A percentile compares a stretch with the other conserved stretches of the same genome.
Evolutionary conservation across 2,113 vertebrate genomes (phyloP).

Genomic region (Triplophysa siluroides): DNA sequence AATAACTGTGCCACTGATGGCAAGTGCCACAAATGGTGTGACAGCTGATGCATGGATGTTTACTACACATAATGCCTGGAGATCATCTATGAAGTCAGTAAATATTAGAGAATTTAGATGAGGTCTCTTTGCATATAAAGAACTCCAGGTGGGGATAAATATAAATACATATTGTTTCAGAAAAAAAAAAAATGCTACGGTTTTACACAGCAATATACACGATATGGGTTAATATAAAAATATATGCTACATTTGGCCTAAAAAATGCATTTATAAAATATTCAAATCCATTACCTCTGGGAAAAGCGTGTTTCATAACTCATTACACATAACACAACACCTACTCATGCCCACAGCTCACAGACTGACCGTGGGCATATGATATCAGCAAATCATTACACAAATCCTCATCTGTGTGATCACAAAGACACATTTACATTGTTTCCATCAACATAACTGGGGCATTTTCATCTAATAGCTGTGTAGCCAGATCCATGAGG

Average conservation of each 20-base stretch:
- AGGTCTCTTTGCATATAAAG: not conserved
- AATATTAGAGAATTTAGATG: not conserved
- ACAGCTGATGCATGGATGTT: constrained; percentile 28
- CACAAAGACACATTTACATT: constrained; percentile 70
- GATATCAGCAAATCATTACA: constrained; percentile 67
- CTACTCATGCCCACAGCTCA: constrained; percentile 67
- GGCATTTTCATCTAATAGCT: not conserved
- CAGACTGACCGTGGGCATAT: constrained; percentile 66
- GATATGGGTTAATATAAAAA: not conserved
- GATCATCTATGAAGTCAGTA: not conserved
- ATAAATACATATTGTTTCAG: not conserved
- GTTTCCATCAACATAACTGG: constrained; percentile 32
- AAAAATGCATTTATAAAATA: constrained; percentile 46
- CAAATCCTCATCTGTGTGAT: constrained; percentile 61
- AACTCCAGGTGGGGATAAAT: not conserved
- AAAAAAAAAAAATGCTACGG: not conserved
- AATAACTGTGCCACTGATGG: constrained; percentile 39
- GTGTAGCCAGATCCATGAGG: constrained; percentile 1
- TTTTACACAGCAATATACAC: not conserved
- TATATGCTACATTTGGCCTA: constrained; percentile 33
- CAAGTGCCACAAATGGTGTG: constrained; percentile 9
- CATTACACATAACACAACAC: constrained; percentile 61
- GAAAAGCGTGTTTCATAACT: constrained; percentile 49
- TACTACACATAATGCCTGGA: constrained; percentile 37
- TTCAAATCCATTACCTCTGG: constrained; percentile 44